These are phyloP conservation scores for Tragelaphus buxtoni DNA, from an alignment of 2,113 vertebrate species.

Conservation along the genomic window DNA sequence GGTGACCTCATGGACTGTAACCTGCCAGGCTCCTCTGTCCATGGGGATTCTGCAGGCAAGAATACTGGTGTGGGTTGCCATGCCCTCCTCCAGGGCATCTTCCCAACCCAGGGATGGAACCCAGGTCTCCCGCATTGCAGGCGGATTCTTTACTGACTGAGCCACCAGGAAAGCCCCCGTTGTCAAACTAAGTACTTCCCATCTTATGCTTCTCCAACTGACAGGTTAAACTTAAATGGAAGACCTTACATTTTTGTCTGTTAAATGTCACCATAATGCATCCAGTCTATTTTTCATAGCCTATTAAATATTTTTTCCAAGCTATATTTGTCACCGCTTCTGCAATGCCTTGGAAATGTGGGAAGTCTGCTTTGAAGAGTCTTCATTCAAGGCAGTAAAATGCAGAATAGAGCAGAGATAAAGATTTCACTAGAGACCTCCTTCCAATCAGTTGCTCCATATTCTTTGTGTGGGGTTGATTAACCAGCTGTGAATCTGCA, in stretches of 20 bases:
- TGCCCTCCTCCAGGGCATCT: background rate
- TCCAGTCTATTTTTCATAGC: background rate
- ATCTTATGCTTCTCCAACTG: background rate
- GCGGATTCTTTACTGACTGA: background rate
- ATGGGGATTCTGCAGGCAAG: background rate
- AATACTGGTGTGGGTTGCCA: background rate
- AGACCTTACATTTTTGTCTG: background rate
- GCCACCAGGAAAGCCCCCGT: background rate
- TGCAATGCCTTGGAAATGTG: background rate
- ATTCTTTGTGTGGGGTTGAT: background rate
- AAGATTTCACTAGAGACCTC: background rate
- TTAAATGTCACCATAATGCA: constrained; percentile 17
- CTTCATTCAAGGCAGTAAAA: background rate
- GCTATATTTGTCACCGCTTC: background rate
- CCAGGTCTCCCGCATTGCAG: background rate
- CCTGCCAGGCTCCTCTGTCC: background rate
- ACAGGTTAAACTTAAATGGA: background rate
- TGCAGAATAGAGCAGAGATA: background rate
- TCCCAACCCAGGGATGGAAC: background rate
- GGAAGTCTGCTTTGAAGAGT: background rate
- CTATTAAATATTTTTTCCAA: constrained; percentile 25
- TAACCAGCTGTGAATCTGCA: background rate
- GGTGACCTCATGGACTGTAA: background rate
- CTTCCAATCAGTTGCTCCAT: background rate
- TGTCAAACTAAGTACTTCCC: background rate